These are phyloP conservation scores for Shinisaurus crocodilurus DNA, from an alignment of 2,113 vertebrate species.

Conservation along the genomic window DNA sequence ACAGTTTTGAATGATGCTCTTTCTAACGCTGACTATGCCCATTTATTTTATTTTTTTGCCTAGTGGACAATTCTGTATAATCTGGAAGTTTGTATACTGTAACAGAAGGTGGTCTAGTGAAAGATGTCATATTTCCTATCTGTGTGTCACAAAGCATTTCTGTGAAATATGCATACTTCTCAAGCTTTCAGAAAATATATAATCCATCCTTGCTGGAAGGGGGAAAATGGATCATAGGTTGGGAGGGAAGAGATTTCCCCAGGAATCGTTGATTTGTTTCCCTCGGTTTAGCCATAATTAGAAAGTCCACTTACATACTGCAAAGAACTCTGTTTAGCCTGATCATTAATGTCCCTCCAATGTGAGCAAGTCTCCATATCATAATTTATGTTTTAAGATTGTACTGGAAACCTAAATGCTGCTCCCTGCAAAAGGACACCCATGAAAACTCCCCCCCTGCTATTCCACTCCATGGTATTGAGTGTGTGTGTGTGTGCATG, in stretches of 20 bases:
- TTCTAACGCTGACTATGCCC: not conserved
- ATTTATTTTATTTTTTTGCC: not conserved
- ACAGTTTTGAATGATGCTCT: not conserved
- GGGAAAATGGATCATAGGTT: constrained; percentile 47
- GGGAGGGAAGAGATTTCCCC: not conserved
- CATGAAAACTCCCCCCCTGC: constrained; percentile 8
- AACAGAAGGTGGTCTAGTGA: not conserved
- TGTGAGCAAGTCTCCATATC: not conserved
- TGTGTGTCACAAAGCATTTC: not conserved
- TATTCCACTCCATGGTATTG: not conserved
- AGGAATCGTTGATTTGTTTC: constrained; percentile 71
- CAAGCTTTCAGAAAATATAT: constrained; percentile 25
- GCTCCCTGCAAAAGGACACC: constrained; percentile 48
- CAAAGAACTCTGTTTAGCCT: not conserved
- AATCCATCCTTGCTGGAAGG: constrained; percentile 38
- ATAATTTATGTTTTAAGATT: constrained; percentile 35
- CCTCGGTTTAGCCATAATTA: constrained; percentile 58
- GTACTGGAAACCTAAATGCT: constrained; percentile 38
- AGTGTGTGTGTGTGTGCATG: not conserved
- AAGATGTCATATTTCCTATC: not conserved
- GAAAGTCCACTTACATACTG: constrained; percentile 52
- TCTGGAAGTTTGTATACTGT: not conserved
- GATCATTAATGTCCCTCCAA: not conserved
- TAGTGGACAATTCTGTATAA: not conserved
- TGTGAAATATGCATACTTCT: not conserved